Percentiles rank a stretch among this genome's conserved stretches.
Evolutionary conservation across 1,140 invertebrate genomes (phyloP).

Genomic region (Mactra quadrangularis): DNA sequence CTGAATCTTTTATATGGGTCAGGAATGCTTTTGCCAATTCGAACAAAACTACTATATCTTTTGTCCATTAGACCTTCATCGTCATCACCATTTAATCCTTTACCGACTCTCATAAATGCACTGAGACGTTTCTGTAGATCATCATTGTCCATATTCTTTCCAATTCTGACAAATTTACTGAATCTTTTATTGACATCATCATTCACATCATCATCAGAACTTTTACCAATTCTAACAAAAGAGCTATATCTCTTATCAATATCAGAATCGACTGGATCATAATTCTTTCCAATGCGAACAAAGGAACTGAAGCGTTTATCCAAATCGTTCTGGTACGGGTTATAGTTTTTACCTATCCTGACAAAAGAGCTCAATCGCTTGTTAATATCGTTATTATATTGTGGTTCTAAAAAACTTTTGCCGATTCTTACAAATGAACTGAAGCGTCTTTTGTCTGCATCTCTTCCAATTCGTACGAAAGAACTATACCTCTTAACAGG

Average conservation of each 20-base stretch:
- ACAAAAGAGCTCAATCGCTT: slow-evolving; percentile 41
- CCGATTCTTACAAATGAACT: slow-evolving; percentile 38
- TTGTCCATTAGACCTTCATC: not conserved
- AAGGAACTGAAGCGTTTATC: slow-evolving; percentile 38
- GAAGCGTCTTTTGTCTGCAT: slow-evolving; percentile 1
- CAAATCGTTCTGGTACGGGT: not conserved
- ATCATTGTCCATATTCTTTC: slow-evolving; percentile 19
- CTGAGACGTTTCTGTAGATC: slow-evolving; percentile 17
- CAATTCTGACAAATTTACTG: slow-evolving; percentile 53
- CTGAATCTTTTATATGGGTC: slow-evolving; percentile 11
- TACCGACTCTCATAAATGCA: slow-evolving; percentile 42
- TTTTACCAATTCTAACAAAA: slow-evolving; percentile 59
- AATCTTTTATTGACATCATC: slow-evolving; percentile 13
- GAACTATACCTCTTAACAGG: slow-evolving; percentile 34
- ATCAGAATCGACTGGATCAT: not conserved
- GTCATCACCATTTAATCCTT: not conserved
- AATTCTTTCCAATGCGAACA: slow-evolving; percentile 51
- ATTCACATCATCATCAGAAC: not conserved
- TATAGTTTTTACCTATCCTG: slow-evolving; percentile 10
- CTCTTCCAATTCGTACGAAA: slow-evolving; percentile 40
- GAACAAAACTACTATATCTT: slow-evolving; percentile 44
- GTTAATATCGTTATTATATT: not conserved
- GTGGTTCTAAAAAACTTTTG: not conserved
- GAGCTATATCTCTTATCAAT: slow-evolving; percentile 30
- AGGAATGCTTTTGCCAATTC: slow-evolving; percentile 38